Evolutionary conservation across 2,888 invertebrate genomes (phyloP), one percentile per base, ranked within the genome.

Genomic region (Trachelus iudaicus): DNA sequence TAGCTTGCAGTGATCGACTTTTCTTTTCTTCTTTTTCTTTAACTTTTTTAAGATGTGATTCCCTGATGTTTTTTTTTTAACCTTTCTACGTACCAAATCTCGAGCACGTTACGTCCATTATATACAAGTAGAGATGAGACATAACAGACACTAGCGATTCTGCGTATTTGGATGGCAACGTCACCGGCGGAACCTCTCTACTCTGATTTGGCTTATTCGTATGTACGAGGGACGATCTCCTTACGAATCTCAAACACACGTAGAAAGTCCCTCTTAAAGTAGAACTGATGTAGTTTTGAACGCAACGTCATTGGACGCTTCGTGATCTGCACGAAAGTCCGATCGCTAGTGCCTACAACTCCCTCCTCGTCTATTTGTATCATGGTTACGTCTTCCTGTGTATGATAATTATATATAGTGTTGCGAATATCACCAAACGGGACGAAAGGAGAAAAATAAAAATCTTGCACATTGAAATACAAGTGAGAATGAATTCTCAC

Each of bases 1-100:
- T 83, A 81, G 80, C 79, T 79, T 79, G 75, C 76, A 56, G 0
- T 23, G 78, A 77, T 75, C 76, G 73, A 79, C 81, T 81, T 81
- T 78, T 81, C n/a, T 73, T 73, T 73, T 35, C 11, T 35, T 35
- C 34, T 35, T 35, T 35, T 35, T 35, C 35, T 12, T 35, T 12
- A 35, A 56, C 76, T 80, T 76, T 79, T 76, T 81, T 76, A 77
- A 30, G 73, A 75, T 79, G 69, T 75, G 75, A 77, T 23, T 56
- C 56, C 56, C 56, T 23, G 9, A 56, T 56, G 56, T 56, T 35
- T 35, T 35, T 23, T 56, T 23, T 9, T n/a, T n/a, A n/a, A 56
- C 56, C 23, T 56, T 56, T 2, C 23, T 56, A 56, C 56, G 56
- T 56, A 56, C 56, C 56, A 23, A 56, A 23, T 2, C 2, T 56